phyloP scores from a whole-genome alignment of 64 coral and sea anemone species.

The Acropora tenuis region DNA sequence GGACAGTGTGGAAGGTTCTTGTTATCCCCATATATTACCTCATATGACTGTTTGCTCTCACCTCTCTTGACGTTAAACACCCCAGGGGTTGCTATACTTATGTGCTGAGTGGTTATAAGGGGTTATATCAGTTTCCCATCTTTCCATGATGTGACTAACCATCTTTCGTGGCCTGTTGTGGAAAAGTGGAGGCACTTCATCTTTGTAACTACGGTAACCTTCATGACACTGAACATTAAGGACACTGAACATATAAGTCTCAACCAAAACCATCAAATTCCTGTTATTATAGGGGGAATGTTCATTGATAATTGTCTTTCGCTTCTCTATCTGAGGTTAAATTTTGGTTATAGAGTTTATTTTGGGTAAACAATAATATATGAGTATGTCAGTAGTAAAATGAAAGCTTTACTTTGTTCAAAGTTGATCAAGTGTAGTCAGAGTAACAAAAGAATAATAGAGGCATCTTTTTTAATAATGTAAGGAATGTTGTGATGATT shows the following conservation, averaged over 20 bases:
- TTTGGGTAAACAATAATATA: too few relatives aligned
- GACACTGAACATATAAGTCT: background rate
- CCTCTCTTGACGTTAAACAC: conserved; percentile 4
- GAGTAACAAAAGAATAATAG: too few relatives aligned
- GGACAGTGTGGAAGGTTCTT: background rate
- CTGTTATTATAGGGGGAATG: too few relatives aligned
- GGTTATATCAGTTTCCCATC: too few relatives aligned
- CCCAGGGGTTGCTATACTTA: background rate
- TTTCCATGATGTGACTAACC: conserved; percentile 12
- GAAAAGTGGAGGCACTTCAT: conserved; percentile 6
- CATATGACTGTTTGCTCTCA: background rate
- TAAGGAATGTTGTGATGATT: too few relatives aligned
- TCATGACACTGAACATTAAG: conserved; percentile 25
- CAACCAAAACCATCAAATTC: background rate
- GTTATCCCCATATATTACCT: conserved; percentile 7
- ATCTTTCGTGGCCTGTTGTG: conserved; percentile 5
- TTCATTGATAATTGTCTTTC: too few relatives aligned
- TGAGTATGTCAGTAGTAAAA: too few relatives aligned
- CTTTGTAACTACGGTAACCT: conserved; percentile 17
- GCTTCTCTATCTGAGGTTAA: too few relatives aligned
- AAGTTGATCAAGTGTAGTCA: too few relatives aligned
- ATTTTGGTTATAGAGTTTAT: too few relatives aligned
- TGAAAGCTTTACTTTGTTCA: too few relatives aligned
- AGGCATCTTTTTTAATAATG: too few relatives aligned
- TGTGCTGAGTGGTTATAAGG: background rate